Percentiles rank a stretch among this genome's conserved stretches.
These are phyloP conservation scores for Carposina sasakii DNA, from an alignment of 1,140 invertebrate species.

Conservation along the genomic window DNA sequence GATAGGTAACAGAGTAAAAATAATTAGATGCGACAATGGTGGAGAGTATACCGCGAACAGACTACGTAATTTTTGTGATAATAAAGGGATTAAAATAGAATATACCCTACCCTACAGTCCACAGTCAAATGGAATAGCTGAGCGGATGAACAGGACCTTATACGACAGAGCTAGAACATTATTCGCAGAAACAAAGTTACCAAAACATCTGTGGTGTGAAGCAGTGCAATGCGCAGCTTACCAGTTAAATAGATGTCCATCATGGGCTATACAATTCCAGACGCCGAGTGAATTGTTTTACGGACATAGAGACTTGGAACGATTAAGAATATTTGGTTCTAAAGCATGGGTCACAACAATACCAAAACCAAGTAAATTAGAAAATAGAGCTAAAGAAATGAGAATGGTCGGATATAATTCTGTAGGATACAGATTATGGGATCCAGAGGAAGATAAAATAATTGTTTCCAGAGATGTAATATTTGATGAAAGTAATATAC, in stretches of 20 bases:
- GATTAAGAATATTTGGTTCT: neutral
- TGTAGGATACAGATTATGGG: conserved; percentile 1
- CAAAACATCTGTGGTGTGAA: neutral
- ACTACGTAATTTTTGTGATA: neutral
- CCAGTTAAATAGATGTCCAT: neutral
- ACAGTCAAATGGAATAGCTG: neutral
- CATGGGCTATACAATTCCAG: neutral
- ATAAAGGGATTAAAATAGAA: neutral
- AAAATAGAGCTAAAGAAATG: neutral
- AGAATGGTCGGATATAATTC: neutral
- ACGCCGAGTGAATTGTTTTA: neutral
- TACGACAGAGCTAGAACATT: neutral
- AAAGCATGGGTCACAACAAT: neutral
- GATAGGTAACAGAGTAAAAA: neutral
- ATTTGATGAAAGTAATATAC: neutral
- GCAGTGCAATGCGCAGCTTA: neutral
- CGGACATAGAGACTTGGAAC: neutral
- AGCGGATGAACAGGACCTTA: neutral
- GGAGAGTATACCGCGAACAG: neutral
- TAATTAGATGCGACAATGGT: neutral
- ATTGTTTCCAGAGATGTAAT: neutral
- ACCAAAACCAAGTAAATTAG: neutral
- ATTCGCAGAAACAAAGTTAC: neutral
- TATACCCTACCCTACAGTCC: neutral
- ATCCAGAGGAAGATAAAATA: neutral